Base-by-base conservation (phyloP, 2,888 invertebrate species). In the Asteroscopus sphinx region DNA sequence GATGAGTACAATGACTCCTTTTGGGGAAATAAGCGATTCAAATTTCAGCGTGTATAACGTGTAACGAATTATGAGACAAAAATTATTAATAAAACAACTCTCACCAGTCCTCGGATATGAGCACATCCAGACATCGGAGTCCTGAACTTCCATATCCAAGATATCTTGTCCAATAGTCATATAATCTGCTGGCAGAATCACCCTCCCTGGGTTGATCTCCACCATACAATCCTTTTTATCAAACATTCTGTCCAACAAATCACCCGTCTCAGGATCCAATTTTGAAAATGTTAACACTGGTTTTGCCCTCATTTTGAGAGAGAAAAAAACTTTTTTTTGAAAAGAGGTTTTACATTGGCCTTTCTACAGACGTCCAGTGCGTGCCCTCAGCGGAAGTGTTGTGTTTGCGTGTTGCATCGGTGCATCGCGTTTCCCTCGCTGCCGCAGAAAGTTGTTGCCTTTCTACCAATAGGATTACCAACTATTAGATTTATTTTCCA, bases 91-190 rank as follows among this genome's bases (percentile, higher is more conserved):
- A 12, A 30, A n/a, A 11, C n/a, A n/a, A n/a, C 2, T 83, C 92
- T 89, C 83, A 97, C 98, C 98, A 76, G 98, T 98, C 79, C 98
- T 96, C 0, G 98, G 98, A 92, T 97, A 98, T 8, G 98, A 98
- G 39, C 97, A 96, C 86, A 98, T 95, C 96, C 98, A 98, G 0
- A 98, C 96, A 84, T 98, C 98, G 72, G 96, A 96, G 3, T 96
- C 94, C 49, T 96, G 92, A 1, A 98, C 95, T 51, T 96, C 95
- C 83, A 98, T 95, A 53, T 97, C 96, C 55, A 96, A 86, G 54
- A 98, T 96, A 70, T 96, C 95, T 71, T 96, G 95, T 0, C 96
- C 97, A 30, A 97, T 95, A 11, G 95, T 95, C 73, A 95, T 93
- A 77, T 95, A 97, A 75, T 96, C 95, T 0, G 96, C 95, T 0